Conservation (phyloP, 2,113 vertebrate species). For the Nicator chloris region DNA sequence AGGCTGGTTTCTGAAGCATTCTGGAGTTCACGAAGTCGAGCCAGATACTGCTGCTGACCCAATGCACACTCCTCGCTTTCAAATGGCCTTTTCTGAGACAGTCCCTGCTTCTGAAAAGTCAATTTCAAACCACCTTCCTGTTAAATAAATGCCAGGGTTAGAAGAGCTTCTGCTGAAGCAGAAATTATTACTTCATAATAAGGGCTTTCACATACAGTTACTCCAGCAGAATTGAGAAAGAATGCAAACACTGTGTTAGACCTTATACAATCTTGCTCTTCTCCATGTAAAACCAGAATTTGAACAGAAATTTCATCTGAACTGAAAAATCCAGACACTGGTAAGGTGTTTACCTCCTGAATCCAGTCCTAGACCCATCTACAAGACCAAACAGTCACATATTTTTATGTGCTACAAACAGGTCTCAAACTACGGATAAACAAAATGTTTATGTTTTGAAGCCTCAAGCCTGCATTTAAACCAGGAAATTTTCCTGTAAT, state of each 20-base stretch:
- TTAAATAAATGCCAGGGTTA: slow-evolving; percentile 69
- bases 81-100: slow-evolving; percentile 88
- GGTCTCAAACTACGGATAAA: background rate
- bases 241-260: background rate
- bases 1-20: slow-evolving; percentile 89
- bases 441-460: background rate
- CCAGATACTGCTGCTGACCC: slow-evolving; percentile 93
- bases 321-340: background rate
- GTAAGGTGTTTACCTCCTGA: background rate
- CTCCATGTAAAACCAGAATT: background rate
- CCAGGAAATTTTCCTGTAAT: background rate
- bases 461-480: background rate
- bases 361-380: background rate
- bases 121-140: slow-evolving; percentile 97
- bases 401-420: background rate
- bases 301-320: background rate
- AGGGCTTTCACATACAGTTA: background rate
- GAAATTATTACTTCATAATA: background rate
- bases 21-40: slow-evolving; percentile 90
- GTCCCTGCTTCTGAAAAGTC: slow-evolving; percentile 98
- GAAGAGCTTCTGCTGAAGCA: slow-evolving; percentile 51
- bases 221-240: background rate
- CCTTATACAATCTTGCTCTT: background rate
- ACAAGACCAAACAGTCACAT: background rate
- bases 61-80: slow-evolving; percentile 84